These are phyloP conservation scores for Sinotaia quadrata DNA, from an alignment of 2,888 invertebrate species.

Conservation along the genomic window DNA sequence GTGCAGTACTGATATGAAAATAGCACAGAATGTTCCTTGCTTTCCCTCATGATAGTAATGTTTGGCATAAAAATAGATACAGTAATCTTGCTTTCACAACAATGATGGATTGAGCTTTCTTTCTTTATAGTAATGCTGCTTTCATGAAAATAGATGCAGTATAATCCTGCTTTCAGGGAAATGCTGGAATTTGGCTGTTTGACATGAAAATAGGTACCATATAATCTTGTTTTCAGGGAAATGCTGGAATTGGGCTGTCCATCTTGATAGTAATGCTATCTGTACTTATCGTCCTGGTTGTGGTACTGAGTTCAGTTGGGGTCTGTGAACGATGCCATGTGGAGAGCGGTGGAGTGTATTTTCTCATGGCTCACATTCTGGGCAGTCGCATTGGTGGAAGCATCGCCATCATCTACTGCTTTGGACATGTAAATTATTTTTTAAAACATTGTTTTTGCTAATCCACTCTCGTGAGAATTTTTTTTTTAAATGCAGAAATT, in stretches of 20 bases:
- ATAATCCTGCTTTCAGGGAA: slow-evolving; percentile 60
- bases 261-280: slow-evolving; percentile 74
- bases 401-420: slow-evolving; percentile 93
- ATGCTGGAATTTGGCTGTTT: slow-evolving; percentile 74
- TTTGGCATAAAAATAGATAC: too few relatives aligned
- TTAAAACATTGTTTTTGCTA: too few relatives aligned
- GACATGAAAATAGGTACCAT: too few relatives aligned
- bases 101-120: too few relatives aligned
- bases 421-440: slow-evolving; percentile 85
- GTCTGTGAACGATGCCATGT: slow-evolving; percentile 95
- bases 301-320: slow-evolving; percentile 94
- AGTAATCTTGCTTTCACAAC: too few relatives aligned
- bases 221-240: slow-evolving; percentile 60
- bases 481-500: too few relatives aligned
- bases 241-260: slow-evolving; percentile 74
- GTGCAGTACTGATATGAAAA: too few relatives aligned
- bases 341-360: slow-evolving; percentile 98
- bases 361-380: slow-evolving; percentile 92
- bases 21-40: too few relatives aligned
- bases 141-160: too few relatives aligned
- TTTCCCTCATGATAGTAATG: too few relatives aligned
- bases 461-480: too few relatives aligned
- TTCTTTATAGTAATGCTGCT: too few relatives aligned
- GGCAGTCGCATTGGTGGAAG: slow-evolving; percentile 95
- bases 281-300: slow-evolving; percentile 91